Evolutionary conservation across 2,797 vertebrate genomes (phyloP), one percentile per base, ranked within the genome.

Genomic region (Australoheros facetus): DNA sequence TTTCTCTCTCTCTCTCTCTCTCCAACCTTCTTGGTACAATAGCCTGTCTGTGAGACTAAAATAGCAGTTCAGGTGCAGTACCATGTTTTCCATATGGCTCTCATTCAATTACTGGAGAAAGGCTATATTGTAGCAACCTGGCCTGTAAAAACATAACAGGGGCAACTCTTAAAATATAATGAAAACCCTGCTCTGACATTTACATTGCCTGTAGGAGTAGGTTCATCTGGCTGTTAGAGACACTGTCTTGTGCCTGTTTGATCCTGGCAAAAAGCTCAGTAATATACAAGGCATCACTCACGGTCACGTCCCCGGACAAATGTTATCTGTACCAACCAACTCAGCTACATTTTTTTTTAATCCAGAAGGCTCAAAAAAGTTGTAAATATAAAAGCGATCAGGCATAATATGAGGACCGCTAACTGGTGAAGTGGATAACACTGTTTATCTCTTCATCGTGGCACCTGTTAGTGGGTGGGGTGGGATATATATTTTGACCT

Each of bases 31-130:
- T 78, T 58, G 14, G 83, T 62, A 91, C 92, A 93, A 93, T 88
- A 77, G 37, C n/a, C 58, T 5, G 79, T 80, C 91, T 94, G 90
- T 92, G 81, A 88, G 83, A 70, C 77, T 78, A 39, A 80, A 89
- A 81, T 71, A 80, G 88, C 82, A 23, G 71, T 59, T 85, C 75
- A 86, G 88, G 91, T 92, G 88, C 85, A 85, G 87, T 77, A 66
- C 81, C 26, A 82, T 70, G 80, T 79, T 89, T 92, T 92, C 90
- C 93, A 94, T 91, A 90, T 94, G 92, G 91, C 89, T 91, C 86
- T 88, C 87, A 91, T 93, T 92, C 88, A 76, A 72, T 42, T 17
- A 3, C 78, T 13, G 55, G 73, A 93, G 89, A 92, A 93, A 93
- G 90, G 57, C 85, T 58, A 85, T 87, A 92, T 85, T 92, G 91